These are phyloP conservation scores for Ichneumon xanthorius DNA, from an alignment of 2,888 invertebrate genomes.

Conservation along the genomic window DNA sequence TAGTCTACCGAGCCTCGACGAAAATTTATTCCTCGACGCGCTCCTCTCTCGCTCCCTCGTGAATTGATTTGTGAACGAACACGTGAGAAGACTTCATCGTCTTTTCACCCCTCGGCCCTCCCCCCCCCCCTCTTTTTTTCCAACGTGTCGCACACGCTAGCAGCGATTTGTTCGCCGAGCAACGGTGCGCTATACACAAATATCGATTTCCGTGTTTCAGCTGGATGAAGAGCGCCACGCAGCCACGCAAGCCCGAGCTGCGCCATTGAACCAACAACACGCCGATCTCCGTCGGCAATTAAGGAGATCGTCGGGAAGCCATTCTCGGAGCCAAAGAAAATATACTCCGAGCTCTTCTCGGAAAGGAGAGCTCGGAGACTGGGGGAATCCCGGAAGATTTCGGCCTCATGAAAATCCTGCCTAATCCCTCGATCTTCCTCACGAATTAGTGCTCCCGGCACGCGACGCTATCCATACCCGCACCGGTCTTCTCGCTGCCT, in stretches of 20 bases:
- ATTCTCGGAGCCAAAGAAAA: constrained; percentile 3
- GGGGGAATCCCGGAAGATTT: constrained; percentile 38
- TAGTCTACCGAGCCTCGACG: background rate
- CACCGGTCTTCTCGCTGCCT: background rate
- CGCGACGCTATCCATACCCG: background rate
- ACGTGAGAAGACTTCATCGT: constrained; percentile 34
- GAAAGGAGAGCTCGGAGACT: constrained; percentile 25
- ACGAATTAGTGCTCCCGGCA: constrained; percentile 53
- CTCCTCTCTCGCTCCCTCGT: constrained; percentile 31
- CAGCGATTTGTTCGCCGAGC: constrained; percentile 42
- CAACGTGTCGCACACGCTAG: constrained; percentile 48
- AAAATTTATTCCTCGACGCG: constrained; percentile 29
- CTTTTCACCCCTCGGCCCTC: background rate
- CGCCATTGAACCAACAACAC: constrained; percentile 7
- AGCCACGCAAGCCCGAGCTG: background rate
- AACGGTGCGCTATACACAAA: constrained; percentile 35
- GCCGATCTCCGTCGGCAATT: constrained; percentile 19
- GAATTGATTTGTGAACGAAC: constrained; percentile 73
- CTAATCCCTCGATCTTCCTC: constrained; percentile 59
- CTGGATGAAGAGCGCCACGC: background rate
- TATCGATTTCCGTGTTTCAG: constrained; percentile 8
- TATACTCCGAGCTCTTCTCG: background rate
- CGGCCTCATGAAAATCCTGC: constrained; percentile 52
- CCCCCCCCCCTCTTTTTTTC: background rate
- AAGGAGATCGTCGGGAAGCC: constrained; percentile 1